Base-by-base conservation (phyloP, 2,113 vertebrate species). In the Rhegmatorhina hoffmannsi region DNA sequence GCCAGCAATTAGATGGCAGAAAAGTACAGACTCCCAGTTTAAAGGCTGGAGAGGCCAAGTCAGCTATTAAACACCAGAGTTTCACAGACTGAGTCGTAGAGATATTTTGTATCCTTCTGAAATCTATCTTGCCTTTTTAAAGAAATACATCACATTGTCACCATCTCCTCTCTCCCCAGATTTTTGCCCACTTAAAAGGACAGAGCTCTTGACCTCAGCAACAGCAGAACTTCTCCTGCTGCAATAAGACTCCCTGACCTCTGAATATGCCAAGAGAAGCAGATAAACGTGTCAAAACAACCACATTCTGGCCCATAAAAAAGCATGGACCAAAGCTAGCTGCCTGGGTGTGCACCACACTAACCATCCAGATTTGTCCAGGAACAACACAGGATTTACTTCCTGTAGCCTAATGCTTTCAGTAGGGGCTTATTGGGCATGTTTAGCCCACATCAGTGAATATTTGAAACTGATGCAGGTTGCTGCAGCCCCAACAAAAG, bases 401-500 rank as follows among this genome's bases (percentile, higher is more conserved):
- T 91, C 46, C 59, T 38, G 11, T 33, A 76, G 79, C 80, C 82
- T 73, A 5, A 5, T 63, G 38, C 23, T 86, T 80, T 91, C 83
- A 74, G 70, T n/a, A 86, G 92, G 56, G 87, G 52, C 44, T 90
- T 87, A 63, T 91, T 94, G 75, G 88, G 90, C 50, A 36, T 36
- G 21, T 69, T 96, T 79, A 91, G 63, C 44, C 76, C 87, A 95
- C 88, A 95, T 44, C 56, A 86, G 64, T 92, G 85, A 97, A 87
- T 94, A 95, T 94, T 74, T 97, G 92, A 93, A 94, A 94, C 16
- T 60, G 44, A 92, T 77, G 59, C 81, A 96, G 93, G 86, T 77
- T 95, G 82, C 94, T 96, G 80, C 52, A 95, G 94, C 64, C 70
- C 91, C 80, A 95, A 95, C 95, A 84, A 94, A 98, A 95, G 90